Base-by-base conservation (phyloP, 2,113 vertebrate genomes). In the Oenanthe oenanthe region DNA sequence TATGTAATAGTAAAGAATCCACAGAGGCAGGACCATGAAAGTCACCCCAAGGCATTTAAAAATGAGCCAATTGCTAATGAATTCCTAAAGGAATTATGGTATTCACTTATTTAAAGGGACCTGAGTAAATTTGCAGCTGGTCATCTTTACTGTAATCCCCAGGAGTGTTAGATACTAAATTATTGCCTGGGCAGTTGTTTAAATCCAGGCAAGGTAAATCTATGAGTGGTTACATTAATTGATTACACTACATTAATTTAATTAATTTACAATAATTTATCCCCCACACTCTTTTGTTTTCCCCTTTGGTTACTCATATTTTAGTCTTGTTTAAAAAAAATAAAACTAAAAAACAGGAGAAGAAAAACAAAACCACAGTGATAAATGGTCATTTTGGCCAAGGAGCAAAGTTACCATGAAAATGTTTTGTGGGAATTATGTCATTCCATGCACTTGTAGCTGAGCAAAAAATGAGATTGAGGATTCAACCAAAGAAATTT, bases 221-320 rank as follows among this genome's bases (percentile, higher is more conserved):
- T 48, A 1, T 26, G 36, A 77, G 19, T 9, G 47, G 22, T 48
- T 22, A 24, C 47, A 24, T 48, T 48, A 48, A 48, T 48, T 48
- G 47, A 48, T 48, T 24, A 48, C 21, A 48, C 13, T 48, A 48
- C 47, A 48, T 48, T 45, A 20, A 45, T 45, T 11, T 45, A 45
- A 45, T 45, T 45, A 45, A 45, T 45, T 45, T 45, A 45, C 43
- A 24, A 5, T 2, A 20, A 80, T 73, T 54, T 68, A 21, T 25
- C 3, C 2, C 4, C 2, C 2, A 15, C 6, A 11, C 21, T 12
- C 15, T 10, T n/a, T 34, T 45, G 34, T 19, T 19, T 16, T 0
- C 7, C 2, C 14, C 6, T 48, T 54, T 65, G 3, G 5, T 77
- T 63, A 29, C 32, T 45, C 14, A 4, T 56, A 11, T 65, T 38